phyloP scores from a whole-genome alignment of 2,888 invertebrate species.

The Lasioglossum oenotherae region DNA sequence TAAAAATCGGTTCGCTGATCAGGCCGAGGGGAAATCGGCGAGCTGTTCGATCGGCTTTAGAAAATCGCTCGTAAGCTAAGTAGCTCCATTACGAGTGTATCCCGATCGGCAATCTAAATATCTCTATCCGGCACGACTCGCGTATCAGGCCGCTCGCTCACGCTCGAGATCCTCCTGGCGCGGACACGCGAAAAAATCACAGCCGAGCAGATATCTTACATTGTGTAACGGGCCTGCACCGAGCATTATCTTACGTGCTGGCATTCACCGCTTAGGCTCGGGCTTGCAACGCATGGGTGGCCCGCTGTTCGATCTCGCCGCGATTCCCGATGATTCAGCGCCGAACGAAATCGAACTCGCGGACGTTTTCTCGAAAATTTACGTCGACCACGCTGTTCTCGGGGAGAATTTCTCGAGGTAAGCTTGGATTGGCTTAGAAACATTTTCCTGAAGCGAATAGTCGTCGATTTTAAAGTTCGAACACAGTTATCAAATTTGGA shows the following conservation, averaged over 20 bases:
- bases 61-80: conserved; percentile 46
- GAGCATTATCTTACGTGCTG: conserved; percentile 41
- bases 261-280: conserved; percentile 14
- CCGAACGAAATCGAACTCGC: neutral
- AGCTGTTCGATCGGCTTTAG: conserved; percentile 35
- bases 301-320: neutral
- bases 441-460: neutral
- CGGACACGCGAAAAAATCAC: conserved; percentile 37
- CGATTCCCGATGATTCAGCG: neutral
- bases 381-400: neutral
- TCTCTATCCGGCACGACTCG: conserved; percentile 60
- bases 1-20: neutral
- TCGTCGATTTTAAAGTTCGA: neutral
- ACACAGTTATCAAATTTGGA: neutral
- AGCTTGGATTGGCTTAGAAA: neutral
- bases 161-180: conserved; percentile 47
- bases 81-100: conserved; percentile 48
- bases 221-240: conserved; percentile 28
- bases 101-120: conserved; percentile 53
- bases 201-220: conserved; percentile 39
- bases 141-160: conserved; percentile 50
- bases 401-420: neutral
- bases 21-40: conserved; percentile 26
- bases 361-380: neutral
- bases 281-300: conserved; percentile 17